Evolutionary conservation across 2,888 invertebrate genomes (phyloP), one percentile per base, ranked within the genome.

Genomic region (Lasiommata megera): DNA sequence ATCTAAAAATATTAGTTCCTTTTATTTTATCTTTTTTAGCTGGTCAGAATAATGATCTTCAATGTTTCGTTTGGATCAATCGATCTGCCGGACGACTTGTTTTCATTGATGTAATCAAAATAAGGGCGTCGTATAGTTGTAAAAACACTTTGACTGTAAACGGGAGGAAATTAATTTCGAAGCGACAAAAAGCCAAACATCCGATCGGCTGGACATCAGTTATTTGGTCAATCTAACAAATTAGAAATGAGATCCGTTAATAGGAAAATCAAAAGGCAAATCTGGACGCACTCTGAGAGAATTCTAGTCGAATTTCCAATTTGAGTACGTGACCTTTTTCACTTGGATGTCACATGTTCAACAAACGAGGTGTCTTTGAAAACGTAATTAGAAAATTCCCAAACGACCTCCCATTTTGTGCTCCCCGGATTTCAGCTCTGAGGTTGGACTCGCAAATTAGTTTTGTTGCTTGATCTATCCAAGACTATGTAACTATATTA

Each of bases 371-470:
- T 87, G 87, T 89, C 88, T 89, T 89, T 88, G 88, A 86, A 85
- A 85, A 84, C 85, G 88, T 89, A 89, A 90, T 90, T 90, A 89
- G 88, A 88, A 89, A 90, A 89, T 89, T 88, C 88, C 86, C 82
- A 73, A 88, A 85, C 82, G 84, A 79, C 84, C 74, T 77, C 72
- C 71, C 74, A 75, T 80, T 79, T 77, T 77, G 65, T 68, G 73
- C 71, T 71, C 73, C 37, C 74, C 67, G 76, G 75, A 76, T 80
- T 80, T 79, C 73, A 76, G 71, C 72, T 70, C 67, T 60, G 69
- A 64, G 71, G 67, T 66, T 65, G 51, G 58, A 63, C 67, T 79
- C 74, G 71, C 79, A 85, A 86, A 89, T 88, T 88, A 88, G 82
- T 87, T 87, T 85, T 80, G 80, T 77, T 77, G 72, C 61, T 64